Evolutionary conservation across 1,140 invertebrate genomes (phyloP).

Genomic region (Andrena cerasifolii): DNA sequence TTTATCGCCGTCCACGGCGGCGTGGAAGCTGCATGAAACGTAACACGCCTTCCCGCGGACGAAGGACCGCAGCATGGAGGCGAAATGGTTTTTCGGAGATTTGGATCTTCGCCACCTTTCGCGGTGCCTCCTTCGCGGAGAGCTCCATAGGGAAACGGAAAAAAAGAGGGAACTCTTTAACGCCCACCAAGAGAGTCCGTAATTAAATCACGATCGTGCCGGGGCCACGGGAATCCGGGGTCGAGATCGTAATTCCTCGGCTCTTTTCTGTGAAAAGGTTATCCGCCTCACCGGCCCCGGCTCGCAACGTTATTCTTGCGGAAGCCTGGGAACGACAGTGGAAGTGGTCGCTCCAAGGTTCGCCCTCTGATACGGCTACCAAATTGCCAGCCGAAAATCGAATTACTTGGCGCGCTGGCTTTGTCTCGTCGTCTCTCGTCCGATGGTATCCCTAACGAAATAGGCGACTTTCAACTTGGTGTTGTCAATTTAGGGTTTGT

Average conservation of each 20-base stretch:
- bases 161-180: slow-evolving; percentile 7
- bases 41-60: not conserved
- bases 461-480: not conserved
- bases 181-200: slow-evolving; percentile 23
- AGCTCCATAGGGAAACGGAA: not conserved
- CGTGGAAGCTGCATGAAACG: not conserved
- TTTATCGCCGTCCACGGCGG: not conserved
- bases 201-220: slow-evolving; percentile 48
- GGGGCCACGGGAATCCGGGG: slow-evolving; percentile 23
- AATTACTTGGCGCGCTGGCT: not conserved
- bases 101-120: slow-evolving; percentile 5
- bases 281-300: slow-evolving; percentile 1
- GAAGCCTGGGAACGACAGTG: slow-evolving; percentile 1
- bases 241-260: slow-evolving; percentile 41
- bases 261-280: slow-evolving; percentile 25
- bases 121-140: not conserved
- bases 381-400: slow-evolving; percentile 1
- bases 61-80: not conserved
- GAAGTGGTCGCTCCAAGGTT: not conserved
- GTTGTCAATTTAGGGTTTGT: not conserved
- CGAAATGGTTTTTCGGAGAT: slow-evolving; percentile 26
- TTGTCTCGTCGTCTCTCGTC: not conserved
- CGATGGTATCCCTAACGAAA: not conserved
- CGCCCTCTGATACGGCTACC: not conserved
- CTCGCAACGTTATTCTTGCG: not conserved